Evolutionary conservation across 2,113 vertebrate species (phyloP), one percentile per base, ranked within the genome.

Genomic region (Pedionomus torquatus): DNA sequence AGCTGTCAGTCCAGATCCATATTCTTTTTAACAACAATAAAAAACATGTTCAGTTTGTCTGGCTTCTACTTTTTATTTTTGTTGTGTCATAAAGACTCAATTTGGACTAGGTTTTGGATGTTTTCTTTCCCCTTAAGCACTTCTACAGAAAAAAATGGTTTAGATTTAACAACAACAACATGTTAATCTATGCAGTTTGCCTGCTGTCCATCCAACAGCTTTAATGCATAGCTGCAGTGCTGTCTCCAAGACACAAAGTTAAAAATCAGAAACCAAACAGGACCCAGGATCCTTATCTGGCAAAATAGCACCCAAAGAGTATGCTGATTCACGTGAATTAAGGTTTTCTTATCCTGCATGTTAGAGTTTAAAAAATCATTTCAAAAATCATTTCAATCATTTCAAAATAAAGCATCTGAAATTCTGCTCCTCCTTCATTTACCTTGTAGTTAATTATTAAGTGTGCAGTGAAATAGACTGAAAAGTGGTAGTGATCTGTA

Each of bases 1-100:
- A 94, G 84, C 91, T 97, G 90, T 86, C 95, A 83, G 85, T 86
- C 69, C 90, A 89, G 72, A 96, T 85, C 48, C 77, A 49, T 64
- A 49, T 85, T 84, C 82, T 87, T 96, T 91, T 87, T 94, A 95
- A 84, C 84, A 97, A 89, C 74, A 83, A 95, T 95, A 88, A 86
- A 96, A 90, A 93, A 96, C 81, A 90, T 91, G 94, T 54, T 96
- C 92, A 54, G 65, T 87, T 92, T 69, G 60, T 87, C 64, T 92
- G 87, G 74, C 44, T 80, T 90, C 94, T 84, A 79, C 46, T 96
- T 92, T 92, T 92, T 90, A 64, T 85, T 93, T 93, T 89, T 65
- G 63, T 81, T 94, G 44, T 66, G 37, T 83, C 74, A 76, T 91
- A 95, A 96, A 96, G 83, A 75, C 57, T 63, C 70, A 43, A 51